Conservation (phyloP, 64 coral and sea anemone genomes). For the Dendrophyllia cribrosa region DNA sequence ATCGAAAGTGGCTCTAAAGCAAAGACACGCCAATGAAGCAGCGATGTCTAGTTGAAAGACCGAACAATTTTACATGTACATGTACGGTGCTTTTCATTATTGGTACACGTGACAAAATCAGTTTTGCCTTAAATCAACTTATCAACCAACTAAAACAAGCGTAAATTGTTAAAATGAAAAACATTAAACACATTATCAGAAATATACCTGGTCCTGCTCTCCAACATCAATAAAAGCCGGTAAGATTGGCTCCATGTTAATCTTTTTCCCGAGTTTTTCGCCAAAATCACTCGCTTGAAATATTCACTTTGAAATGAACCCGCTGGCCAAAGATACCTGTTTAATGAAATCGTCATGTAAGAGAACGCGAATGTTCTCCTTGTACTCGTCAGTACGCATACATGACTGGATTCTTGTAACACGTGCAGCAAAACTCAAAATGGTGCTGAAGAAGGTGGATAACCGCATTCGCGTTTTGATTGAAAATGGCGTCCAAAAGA, state of each 20-base stretch:
- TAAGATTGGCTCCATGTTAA: conserved; percentile 89
- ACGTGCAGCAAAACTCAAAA: conserved; percentile 69
- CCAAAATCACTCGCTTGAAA: not conserved
- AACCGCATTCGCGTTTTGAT: conserved; percentile 94
- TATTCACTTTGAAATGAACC: not conserved
- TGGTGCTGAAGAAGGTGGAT: conserved; percentile 98
- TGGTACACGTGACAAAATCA: not conserved
- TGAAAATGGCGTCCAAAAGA: conserved; percentile 97
- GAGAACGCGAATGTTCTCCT: not conserved
- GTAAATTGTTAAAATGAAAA: not conserved
- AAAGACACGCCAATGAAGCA: not conserved
- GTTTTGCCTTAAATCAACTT: not conserved
- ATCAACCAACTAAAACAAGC: not conserved
- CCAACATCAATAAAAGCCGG: conserved; percentile 92
- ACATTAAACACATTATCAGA: not conserved
- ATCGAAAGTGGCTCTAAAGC: not conserved
- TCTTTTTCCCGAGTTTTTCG: not conserved
- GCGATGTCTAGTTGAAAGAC: not conserved
- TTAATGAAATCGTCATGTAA: not conserved
- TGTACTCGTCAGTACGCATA: not conserved
- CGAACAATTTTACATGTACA: not conserved
- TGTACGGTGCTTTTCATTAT: not conserved
- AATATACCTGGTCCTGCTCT: conserved; percentile 90
- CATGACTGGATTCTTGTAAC: not conserved
- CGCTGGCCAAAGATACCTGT: not conserved